Conservation (phyloP, 2,888 invertebrate genomes). For the Hirtodrosophila cameraria region DNA sequence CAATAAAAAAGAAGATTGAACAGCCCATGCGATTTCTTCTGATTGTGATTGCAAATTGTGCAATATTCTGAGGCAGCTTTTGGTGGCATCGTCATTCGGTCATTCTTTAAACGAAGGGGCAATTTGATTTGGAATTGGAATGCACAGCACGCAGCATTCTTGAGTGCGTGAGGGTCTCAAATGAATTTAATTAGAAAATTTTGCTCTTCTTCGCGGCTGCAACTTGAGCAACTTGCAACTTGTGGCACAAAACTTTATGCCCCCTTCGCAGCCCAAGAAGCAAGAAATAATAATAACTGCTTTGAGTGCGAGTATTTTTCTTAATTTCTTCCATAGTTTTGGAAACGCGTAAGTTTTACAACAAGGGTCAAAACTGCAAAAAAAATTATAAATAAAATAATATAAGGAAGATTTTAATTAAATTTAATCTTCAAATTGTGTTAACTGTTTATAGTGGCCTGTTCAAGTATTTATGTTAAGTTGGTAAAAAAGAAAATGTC, state of each 20-base stretch:
- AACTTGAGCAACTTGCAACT: slow-evolving; percentile 42
- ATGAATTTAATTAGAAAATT: slow-evolving; percentile 81
- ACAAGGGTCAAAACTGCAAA: slow-evolving; percentile 26
- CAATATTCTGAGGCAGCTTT: slow-evolving; percentile 38
- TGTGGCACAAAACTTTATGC: slow-evolving; percentile 55
- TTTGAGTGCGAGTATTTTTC: slow-evolving; percentile 62
- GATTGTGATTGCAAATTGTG: slow-evolving; percentile 50
- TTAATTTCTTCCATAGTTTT: slow-evolving; percentile 63
- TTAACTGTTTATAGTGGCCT: background rate
- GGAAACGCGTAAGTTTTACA: slow-evolving; percentile 29
- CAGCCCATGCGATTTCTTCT: slow-evolving; percentile 36
- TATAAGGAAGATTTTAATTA: slow-evolving; percentile 46
- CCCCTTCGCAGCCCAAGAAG: slow-evolving; percentile 6
- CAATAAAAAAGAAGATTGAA: background rate
- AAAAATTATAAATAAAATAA: background rate
- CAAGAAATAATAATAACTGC: slow-evolving; percentile 67
- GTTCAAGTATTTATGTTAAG: background rate
- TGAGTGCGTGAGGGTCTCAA: slow-evolving; percentile 79
- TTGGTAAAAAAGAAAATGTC: too few relatives aligned
- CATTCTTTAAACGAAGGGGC: slow-evolving; percentile 21
- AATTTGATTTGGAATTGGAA: slow-evolving; percentile 31
- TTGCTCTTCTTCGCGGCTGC: slow-evolving; percentile 64
- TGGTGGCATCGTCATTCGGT: slow-evolving; percentile 33
- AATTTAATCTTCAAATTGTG: slow-evolving; percentile 24
- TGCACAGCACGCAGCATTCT: slow-evolving; percentile 66